phyloP scores from a whole-genome alignment of 2,888 invertebrate genomes.

The Hypselothyrea guttata region DNA sequence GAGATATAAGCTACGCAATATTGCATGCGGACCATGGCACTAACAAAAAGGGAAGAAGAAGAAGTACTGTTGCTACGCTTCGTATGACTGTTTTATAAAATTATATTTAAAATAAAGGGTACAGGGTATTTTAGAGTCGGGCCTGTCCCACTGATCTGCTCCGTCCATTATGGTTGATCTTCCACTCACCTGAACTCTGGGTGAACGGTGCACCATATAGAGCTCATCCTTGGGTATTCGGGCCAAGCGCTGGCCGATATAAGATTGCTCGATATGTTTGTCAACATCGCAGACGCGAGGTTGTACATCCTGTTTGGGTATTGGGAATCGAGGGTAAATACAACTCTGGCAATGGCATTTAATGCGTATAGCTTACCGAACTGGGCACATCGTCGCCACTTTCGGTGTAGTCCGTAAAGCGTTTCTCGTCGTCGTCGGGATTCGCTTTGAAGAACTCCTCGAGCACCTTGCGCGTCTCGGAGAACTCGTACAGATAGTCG shows the following conservation, averaged over 20 bases:
- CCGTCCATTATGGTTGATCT: too few relatives aligned
- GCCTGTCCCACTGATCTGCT: too few relatives aligned
- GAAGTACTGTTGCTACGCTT: too few relatives aligned
- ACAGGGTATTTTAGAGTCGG: too few relatives aligned
- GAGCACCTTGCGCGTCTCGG: constrained; percentile 94
- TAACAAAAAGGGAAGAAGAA: too few relatives aligned
- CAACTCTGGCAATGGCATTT: neutral
- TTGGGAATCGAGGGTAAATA: neutral
- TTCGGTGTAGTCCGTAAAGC: constrained; percentile 81
- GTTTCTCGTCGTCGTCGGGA: constrained; percentile 84
- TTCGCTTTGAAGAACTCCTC: constrained; percentile 95
- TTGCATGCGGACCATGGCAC: too few relatives aligned
- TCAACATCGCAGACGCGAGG: constrained; percentile 65
- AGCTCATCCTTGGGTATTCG: constrained; percentile 81
- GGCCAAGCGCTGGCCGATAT: constrained; percentile 82
- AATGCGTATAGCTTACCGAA: constrained; percentile 66
- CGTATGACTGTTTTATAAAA: too few relatives aligned
- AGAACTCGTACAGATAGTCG: constrained; percentile 95
- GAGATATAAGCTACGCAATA: too few relatives aligned
- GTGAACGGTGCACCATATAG: constrained; percentile 80
- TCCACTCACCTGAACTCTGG: constrained; percentile 74
- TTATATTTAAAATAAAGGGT: too few relatives aligned
- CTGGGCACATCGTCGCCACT: constrained; percentile 81
- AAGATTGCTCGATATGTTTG: constrained; percentile 79
- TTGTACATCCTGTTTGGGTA: constrained; percentile 66